Percentiles rank a stretch among this genome's conserved stretches.
phyloP scores from a whole-genome alignment of 1,140 invertebrate species.

The Sarcophaga peregrina region DNA sequence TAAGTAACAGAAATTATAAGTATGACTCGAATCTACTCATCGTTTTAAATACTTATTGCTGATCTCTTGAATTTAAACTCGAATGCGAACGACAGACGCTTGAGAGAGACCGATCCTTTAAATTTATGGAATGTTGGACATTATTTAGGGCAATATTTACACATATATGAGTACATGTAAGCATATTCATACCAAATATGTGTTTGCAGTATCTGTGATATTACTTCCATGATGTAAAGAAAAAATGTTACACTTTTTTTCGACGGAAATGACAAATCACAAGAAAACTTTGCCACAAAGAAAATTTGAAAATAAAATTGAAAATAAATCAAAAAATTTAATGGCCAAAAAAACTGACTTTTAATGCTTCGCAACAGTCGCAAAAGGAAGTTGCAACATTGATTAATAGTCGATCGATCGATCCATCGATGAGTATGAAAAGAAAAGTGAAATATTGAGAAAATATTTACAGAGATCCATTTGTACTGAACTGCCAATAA shows the following conservation, averaged over 20 bases:
- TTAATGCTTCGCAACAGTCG: not conserved
- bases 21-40: no score
- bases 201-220: no score
- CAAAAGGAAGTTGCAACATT: constrained; percentile 32
- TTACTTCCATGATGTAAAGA: no score
- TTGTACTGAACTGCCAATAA: not conserved
- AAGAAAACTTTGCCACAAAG: constrained; percentile 4
- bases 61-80: no score
- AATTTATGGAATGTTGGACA: no score
- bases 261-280: constrained; percentile 41
- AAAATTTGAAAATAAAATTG: not conserved
- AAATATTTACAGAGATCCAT: not conserved
- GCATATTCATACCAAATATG: no score
- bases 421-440: not conserved
- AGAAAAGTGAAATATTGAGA: not conserved
- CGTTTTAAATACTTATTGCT: no score
- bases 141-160: no score
- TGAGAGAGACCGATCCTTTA: no score
- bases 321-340: not conserved
- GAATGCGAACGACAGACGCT: no score
- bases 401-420: not conserved
- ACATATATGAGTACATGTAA: no score
- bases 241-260: not conserved
- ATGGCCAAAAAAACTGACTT: not conserved
- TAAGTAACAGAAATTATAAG: no score